Evolutionary conservation across 2,797 vertebrate genomes (phyloP), one percentile per base, ranked within the genome.

Genomic region (Syngnathus rostellatus): DNA sequence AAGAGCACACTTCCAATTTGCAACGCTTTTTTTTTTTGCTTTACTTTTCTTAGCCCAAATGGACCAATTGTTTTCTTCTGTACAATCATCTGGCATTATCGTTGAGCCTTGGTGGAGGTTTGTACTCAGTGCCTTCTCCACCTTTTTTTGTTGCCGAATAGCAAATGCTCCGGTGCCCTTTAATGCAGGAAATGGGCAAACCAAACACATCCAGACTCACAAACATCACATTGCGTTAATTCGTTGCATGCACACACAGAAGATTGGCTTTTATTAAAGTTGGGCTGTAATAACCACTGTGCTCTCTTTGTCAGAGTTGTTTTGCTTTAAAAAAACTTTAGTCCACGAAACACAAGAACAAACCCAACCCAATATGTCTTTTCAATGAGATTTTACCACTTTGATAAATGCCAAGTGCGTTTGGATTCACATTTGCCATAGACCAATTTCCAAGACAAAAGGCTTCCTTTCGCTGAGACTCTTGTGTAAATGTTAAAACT

Each of bases 401-500:
- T 45, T 25, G 40, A 62, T 45, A 45, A 62, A 43, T 2, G n/a
- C 59, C 59, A 16, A 21, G 40, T 5, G 60, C 41, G 14, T 45
- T 62, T 62, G 21, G 41, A 62, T 62, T 43, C 40, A 12, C 41
- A 16, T 62, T 62, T 45, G 40, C 60, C 9, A 61, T 43, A 25
- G n/a, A 37, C 6, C 55, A 57, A 57, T 57, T 16, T 37, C 55
- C 14, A 38, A 37, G 55, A 57, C 55, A 17, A 37, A 57, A 57
- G 2, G 25, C 31, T 57, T 37, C 14, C 25, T 57, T 57, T 57
- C 25, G 25, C 55, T 7, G 6, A 16, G 25, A 57, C 59, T 61
- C 9, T 48, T 48, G 75, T 48, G 75, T 68, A 70, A 73, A 72
- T 81, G 80, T 80, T 70, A 79, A 64, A 71, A 67, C 68, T 5